A percentile compares a stretch with the other conserved stretches of the same genome.
Conservation (phyloP, 2,797 vertebrate genomes). For the Phyllotis vaccarum region DNA sequence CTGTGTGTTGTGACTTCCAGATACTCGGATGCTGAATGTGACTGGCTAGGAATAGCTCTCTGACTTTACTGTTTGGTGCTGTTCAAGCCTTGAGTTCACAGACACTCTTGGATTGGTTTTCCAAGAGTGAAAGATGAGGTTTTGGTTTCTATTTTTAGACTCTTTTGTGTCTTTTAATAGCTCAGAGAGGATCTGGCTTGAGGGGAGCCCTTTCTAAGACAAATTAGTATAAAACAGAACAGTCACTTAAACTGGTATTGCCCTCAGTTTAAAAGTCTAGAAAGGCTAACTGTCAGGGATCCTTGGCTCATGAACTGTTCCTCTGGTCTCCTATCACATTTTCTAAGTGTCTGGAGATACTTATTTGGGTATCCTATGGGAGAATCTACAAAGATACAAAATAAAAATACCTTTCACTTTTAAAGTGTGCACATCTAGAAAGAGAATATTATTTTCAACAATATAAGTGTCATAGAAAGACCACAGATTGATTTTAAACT, state of each 20-base stretch:
- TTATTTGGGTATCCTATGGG: not conserved
- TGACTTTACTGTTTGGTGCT: not conserved
- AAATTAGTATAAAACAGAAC: not conserved
- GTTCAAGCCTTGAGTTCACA: not conserved
- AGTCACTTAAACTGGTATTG: not conserved
- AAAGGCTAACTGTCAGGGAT: not conserved
- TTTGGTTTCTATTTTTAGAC: conserved; percentile 17
- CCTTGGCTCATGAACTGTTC: not conserved
- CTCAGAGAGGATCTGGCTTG: not conserved
- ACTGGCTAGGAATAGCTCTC: not conserved
- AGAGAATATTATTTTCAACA: not conserved
- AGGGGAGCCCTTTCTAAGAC: not conserved
- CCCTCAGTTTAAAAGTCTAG: not conserved
- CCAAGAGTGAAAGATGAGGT: not conserved
- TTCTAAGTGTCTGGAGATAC: not conserved
- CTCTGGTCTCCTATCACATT: not conserved
- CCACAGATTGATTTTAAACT: not conserved
- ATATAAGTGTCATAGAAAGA: not conserved
- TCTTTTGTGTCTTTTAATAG: not conserved
- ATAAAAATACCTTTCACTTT: not conserved
- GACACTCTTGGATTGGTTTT: not conserved
- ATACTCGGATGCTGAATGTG: not conserved
- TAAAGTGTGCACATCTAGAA: not conserved
- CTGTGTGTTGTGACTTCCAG: not conserved
- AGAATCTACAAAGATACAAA: not conserved